These are phyloP conservation scores for Calameuta pallipes DNA, from an alignment of 2,888 invertebrate genomes.

Conservation along the genomic window DNA sequence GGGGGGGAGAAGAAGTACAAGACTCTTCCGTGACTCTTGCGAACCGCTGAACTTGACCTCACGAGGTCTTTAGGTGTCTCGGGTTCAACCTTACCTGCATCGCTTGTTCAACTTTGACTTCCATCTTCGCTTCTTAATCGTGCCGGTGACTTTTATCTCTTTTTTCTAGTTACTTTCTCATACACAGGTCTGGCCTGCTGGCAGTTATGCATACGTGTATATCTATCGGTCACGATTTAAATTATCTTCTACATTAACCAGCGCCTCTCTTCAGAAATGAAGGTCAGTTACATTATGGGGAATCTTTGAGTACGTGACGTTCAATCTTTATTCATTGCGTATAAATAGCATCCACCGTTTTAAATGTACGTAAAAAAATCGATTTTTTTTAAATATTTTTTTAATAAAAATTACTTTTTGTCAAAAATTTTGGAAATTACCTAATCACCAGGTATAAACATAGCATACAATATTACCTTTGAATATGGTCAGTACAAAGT, in stretches of 20 bases:
- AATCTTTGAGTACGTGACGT: not conserved
- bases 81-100: constrained; percentile 16
- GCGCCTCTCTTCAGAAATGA: constrained; percentile 5
- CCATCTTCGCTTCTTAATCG: not conserved
- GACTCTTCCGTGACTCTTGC: constrained; percentile 8
- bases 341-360: not conserved
- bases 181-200: not conserved
- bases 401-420: too few species aligned
- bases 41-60: constrained; percentile 21
- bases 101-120: constrained; percentile 13
- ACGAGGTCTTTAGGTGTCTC: not conserved
- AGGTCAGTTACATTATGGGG: constrained; percentile 16
- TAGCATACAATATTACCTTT: too few species aligned
- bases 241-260: constrained; percentile 24
- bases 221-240: constrained; percentile 22
- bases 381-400: not conserved
- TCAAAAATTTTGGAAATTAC: too few species aligned
- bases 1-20: not conserved
- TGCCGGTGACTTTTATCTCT: not conserved
- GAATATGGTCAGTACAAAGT: too few species aligned
- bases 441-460: too few species aligned
- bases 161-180: not conserved
- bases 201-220: not conserved
- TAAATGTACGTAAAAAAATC: not conserved
- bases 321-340: not conserved